Conservation (phyloP, 2,888 invertebrate genomes). For the Caenorhabditis virilis region DNA sequence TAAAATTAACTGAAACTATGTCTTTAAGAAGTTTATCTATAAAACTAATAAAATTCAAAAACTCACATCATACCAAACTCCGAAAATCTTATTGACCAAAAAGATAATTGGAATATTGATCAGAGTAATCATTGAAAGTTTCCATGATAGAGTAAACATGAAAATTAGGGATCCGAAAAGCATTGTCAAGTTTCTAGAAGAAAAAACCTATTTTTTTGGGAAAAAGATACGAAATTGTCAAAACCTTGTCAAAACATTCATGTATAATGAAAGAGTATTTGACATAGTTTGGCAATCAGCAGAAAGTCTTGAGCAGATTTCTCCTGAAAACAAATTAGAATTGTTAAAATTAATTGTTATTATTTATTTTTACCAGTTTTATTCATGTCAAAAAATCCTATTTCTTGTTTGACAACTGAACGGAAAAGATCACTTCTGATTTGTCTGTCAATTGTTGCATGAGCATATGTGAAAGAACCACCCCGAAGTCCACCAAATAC, state of each 20-base stretch:
- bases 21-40: too few species aligned
- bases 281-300: slow-evolving; percentile 71
- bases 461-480: slow-evolving; percentile 68
- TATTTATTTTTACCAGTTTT: slow-evolving; percentile 70
- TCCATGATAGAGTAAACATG: slow-evolving; percentile 71
- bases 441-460: slow-evolving; percentile 65
- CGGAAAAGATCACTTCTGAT: slow-evolving; percentile 67
- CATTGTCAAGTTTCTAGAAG: slow-evolving; percentile 68
- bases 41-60: too few species aligned
- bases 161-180: slow-evolving; percentile 70
- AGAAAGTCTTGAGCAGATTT: slow-evolving; percentile 70
- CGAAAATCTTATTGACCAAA: slow-evolving; percentile 70
- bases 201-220: slow-evolving; percentile 24
- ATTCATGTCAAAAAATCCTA: slow-evolving; percentile 70
- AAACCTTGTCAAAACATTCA: slow-evolving; percentile 68
- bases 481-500: slow-evolving; percentile 69
- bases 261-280: slow-evolving; percentile 70
- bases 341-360: background rate
- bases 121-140: slow-evolving; percentile 69
- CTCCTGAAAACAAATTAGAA: slow-evolving; percentile 58
- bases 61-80: slow-evolving; percentile 70
- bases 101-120: slow-evolving; percentile 70
- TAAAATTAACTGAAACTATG: too few species aligned
- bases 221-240: background rate
- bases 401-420: slow-evolving; percentile 69